These are phyloP conservation scores for Phrixothrix hirtus DNA, from an alignment of 2,888 invertebrate species.

Conservation along the genomic window DNA sequence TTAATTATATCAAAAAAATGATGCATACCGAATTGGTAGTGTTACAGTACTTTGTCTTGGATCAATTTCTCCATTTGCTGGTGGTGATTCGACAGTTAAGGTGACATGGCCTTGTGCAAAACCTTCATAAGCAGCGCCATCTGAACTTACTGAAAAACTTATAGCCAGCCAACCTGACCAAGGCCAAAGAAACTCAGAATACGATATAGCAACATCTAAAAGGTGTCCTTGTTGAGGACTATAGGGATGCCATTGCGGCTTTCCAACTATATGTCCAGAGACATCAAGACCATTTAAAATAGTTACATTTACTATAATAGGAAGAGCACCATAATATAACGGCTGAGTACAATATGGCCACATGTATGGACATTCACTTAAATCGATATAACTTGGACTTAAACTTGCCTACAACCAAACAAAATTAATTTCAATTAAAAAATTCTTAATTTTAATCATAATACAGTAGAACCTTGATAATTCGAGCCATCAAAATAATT, in stretches of 20 bases:
- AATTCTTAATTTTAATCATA: no score
- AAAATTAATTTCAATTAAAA: slow-evolving; percentile 34
- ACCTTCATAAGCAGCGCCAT: slow-evolving; percentile 73
- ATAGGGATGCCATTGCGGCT: slow-evolving; percentile 88
- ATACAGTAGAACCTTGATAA: no score
- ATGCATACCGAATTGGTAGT: slow-evolving; percentile 59
- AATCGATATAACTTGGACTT: slow-evolving; percentile 84
- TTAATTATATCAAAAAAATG: neutral
- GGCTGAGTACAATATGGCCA: slow-evolving; percentile 99
- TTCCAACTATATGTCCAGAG: slow-evolving; percentile 73
- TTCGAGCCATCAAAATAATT: no score
- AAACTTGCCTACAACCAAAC: slow-evolving; percentile 63
- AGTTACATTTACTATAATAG: slow-evolving; percentile 90
- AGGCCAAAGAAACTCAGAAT: slow-evolving; percentile 88
- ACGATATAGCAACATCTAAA: slow-evolving; percentile 76
- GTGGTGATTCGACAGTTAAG: slow-evolving; percentile 80
- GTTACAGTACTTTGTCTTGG: slow-evolving; percentile 63
- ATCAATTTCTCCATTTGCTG: slow-evolving; percentile 64
- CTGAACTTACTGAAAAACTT: slow-evolving; percentile 68
- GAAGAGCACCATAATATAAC: slow-evolving; percentile 82
- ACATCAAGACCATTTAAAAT: slow-evolving; percentile 93
- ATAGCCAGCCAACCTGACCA: slow-evolving; percentile 97
- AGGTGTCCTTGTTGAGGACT: slow-evolving; percentile 77
- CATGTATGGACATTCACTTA: slow-evolving; percentile 96
- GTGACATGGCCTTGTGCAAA: slow-evolving; percentile 81